Base-by-base conservation (phyloP, 2,113 vertebrate species). In the Epinephelus lanceolatus region DNA sequence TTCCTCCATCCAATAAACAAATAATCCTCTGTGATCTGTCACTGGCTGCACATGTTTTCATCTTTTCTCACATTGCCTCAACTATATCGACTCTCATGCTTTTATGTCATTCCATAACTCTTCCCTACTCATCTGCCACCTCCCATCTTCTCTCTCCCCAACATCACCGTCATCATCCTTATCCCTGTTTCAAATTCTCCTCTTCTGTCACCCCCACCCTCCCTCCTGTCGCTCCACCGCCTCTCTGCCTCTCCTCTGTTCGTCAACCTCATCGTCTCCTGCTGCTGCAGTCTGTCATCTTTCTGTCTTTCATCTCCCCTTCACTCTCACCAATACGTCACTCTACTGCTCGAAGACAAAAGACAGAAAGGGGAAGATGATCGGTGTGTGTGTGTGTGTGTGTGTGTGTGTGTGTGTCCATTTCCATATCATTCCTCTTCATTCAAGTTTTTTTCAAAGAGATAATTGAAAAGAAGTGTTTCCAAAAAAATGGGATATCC, bases 221-320 rank as follows among this genome's bases (percentile, higher is more conserved):
- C 33, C 18, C 68, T 19, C 21, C 47, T 12, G 40, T 67, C 74
- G 68, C 21, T 21, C 73, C 71, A 5, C 8, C 42, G 11, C 37
- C 40, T 51, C 62, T 14, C 71, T 23, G 4, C 47, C 23, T 47
- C 69, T 52, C 65, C 7, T n/a, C 65, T 27, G 27, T 33, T 76
- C 49, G 5, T 71, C 68, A 76, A 53, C 61, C 62, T n/a, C 55
- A 33, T 45, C 33, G 0, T 9, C 78, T 72, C 45, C 56, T 30
- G 52, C 78, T 61, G 51, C 49, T 33, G 21, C 82, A 23, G 69
- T 30, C 77, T 73, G 60, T 85, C 72, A 80, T 90, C 82, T 75
- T 15, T 56, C 52, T 0, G 2, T 40, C 68, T 83, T 77, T 82
- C 71, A 81, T 83, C 74, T 76, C 37, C 25, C 8, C 21, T 56